phyloP scores from a whole-genome alignment of 1,140 invertebrate species.

The Zaprionus kolodkinae region DNA sequence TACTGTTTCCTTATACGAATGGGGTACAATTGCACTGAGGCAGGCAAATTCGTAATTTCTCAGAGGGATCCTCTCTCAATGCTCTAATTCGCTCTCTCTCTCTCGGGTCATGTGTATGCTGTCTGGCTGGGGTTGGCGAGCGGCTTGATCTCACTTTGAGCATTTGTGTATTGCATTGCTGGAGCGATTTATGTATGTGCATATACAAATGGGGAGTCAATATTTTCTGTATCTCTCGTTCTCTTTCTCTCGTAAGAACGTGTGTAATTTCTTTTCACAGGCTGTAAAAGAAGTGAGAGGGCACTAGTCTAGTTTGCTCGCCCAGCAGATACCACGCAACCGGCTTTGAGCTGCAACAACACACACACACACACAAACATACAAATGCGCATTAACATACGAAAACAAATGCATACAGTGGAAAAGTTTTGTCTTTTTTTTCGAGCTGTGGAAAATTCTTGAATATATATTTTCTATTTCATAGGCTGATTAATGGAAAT shows the following conservation, averaged over 20 bases:
- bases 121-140: not conserved
- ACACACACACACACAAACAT: not conserved
- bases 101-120: slow-evolving; percentile 3
- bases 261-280: not conserved
- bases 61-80: slow-evolving; percentile 37
- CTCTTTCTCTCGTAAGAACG: not conserved
- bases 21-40: slow-evolving; percentile 65
- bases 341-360: slow-evolving; percentile 4
- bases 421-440: not conserved
- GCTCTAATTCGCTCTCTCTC: slow-evolving; percentile 43
- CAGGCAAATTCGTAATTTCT: slow-evolving; percentile 30
- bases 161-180: not conserved
- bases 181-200: not conserved
- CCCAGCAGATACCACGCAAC: not conserved
- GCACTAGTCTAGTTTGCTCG: not conserved
- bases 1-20: slow-evolving; percentile 16
- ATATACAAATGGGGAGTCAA: not conserved
- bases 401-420: not conserved
- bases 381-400: not conserved
- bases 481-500: no score
- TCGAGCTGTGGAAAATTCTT: not conserved
- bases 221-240: not conserved
- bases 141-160: not conserved
- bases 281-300: not conserved
- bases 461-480: no score